These are phyloP conservation scores for Galbula dea DNA, from an alignment of 2,113 vertebrate species.

Conservation along the genomic window DNA sequence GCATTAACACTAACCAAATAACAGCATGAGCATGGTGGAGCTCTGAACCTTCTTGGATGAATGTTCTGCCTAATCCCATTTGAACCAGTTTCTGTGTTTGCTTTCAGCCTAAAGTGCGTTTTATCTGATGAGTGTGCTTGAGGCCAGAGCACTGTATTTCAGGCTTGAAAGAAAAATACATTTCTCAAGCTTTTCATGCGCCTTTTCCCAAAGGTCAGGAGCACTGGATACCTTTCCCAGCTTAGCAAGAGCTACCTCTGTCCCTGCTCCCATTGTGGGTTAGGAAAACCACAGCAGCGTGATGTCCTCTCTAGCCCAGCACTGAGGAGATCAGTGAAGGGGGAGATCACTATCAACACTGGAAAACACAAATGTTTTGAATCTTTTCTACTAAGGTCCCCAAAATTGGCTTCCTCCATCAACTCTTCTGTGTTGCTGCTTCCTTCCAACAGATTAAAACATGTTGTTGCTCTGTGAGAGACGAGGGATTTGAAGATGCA, in stretches of 20 bases:
- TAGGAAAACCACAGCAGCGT: neutral
- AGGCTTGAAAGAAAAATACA: rapidly evolving
- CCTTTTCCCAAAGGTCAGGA: neutral
- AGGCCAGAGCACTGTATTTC: neutral
- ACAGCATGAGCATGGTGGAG: rapidly evolving
- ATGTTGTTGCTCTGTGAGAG: neutral
- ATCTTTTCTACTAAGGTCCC: neutral
- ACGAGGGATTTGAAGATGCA: neutral
- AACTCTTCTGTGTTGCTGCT: neutral
- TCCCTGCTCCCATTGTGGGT: neutral
- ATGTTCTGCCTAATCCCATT: neutral
- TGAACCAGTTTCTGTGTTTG: neutral
- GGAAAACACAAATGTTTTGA: neutral
- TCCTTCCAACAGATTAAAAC: neutral
- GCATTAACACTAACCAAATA: neutral
- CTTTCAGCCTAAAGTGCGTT: neutral
- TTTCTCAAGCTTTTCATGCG: neutral
- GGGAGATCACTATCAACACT: neutral
- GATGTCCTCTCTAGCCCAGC: neutral
- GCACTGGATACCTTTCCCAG: neutral
- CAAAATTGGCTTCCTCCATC: neutral
- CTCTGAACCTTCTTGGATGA: neutral
- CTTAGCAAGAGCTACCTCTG: neutral
- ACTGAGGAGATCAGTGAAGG: neutral
- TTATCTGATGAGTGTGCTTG: neutral